These are phyloP conservation scores for Drosophila willistoni DNA, from an alignment of 1,140 invertebrate species.

Conservation along the genomic window DNA sequence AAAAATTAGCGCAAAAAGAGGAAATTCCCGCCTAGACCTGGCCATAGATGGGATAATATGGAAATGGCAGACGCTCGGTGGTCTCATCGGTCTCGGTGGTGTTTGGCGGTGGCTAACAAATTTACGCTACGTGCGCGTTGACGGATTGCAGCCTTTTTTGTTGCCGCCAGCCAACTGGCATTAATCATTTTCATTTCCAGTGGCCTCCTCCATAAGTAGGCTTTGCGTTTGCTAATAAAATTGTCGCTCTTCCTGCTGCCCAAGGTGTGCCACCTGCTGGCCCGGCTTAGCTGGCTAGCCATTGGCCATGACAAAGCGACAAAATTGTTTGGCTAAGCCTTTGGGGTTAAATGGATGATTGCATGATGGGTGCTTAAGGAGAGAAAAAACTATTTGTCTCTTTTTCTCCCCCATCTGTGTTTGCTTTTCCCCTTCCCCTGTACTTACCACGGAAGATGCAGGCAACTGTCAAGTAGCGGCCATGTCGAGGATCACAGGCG, in stretches of 20 bases:
- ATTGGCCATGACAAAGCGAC: slow-evolving; percentile 71
- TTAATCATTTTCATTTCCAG: slow-evolving; percentile 82
- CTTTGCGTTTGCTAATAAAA: slow-evolving; percentile 77
- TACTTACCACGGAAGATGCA: slow-evolving; percentile 94
- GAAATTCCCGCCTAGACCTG: slow-evolving; percentile 45
- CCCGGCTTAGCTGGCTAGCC: slow-evolving; percentile 22
- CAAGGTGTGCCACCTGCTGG: slow-evolving; percentile 57
- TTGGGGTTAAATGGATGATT: slow-evolving; percentile 45
- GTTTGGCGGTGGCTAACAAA: slow-evolving; percentile 51
- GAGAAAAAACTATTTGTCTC: slow-evolving; percentile 78
- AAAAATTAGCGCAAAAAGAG: slow-evolving; percentile 72
- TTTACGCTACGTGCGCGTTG: slow-evolving; percentile 74
- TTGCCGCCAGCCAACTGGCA: slow-evolving; percentile 69
- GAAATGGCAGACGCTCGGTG: neutral
- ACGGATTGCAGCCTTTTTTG: slow-evolving; percentile 77
- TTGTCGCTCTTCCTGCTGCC: slow-evolving; percentile 46
- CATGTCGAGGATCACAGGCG: slow-evolving; percentile 96
- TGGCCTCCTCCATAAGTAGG: slow-evolving; percentile 77
- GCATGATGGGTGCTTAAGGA: slow-evolving; percentile 59
- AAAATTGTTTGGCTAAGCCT: slow-evolving; percentile 68
- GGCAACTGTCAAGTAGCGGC: slow-evolving; percentile 96
- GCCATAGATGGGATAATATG: neutral
- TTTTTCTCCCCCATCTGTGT: slow-evolving; percentile 17
- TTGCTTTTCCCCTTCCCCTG: too few species aligned
- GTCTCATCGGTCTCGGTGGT: too few species aligned